Conservation (phyloP, 2,113 vertebrate species). For the pig (Sus scrofa) region DNA sequence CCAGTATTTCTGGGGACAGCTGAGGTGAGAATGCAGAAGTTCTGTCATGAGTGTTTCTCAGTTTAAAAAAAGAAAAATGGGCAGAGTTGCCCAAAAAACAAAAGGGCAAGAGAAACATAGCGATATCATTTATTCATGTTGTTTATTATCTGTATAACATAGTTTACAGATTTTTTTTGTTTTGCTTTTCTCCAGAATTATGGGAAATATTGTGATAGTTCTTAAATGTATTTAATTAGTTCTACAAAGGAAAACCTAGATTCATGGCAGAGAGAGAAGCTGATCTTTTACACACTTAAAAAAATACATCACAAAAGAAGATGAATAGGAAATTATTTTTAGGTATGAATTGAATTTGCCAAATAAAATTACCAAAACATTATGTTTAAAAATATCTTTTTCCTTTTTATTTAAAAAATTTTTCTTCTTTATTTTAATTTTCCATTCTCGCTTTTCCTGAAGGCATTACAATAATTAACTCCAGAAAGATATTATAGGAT, state of each 20-base stretch:
- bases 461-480: background rate
- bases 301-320: background rate
- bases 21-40: background rate
- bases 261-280: background rate
- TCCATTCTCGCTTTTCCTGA: background rate
- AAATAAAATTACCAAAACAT: background rate
- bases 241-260: slow-evolving; percentile 15
- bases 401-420: background rate
- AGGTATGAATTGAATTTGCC: background rate
- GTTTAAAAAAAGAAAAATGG: background rate
- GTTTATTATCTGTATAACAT: background rate
- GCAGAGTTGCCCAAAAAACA: background rate
- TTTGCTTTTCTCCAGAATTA: slow-evolving; percentile 18
- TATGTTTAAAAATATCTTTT: background rate
- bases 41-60: background rate
- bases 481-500: background rate
- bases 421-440: background rate
- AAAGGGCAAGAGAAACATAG: background rate
- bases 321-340: background rate
- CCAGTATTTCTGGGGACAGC: background rate
- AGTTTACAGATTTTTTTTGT: background rate
- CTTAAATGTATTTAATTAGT: background rate
- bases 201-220: background rate
- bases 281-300: background rate
- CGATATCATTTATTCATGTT: background rate